These are phyloP conservation scores for Apolygus lucorum DNA, from an alignment of 1,140 invertebrate species.

Conservation along the genomic window DNA sequence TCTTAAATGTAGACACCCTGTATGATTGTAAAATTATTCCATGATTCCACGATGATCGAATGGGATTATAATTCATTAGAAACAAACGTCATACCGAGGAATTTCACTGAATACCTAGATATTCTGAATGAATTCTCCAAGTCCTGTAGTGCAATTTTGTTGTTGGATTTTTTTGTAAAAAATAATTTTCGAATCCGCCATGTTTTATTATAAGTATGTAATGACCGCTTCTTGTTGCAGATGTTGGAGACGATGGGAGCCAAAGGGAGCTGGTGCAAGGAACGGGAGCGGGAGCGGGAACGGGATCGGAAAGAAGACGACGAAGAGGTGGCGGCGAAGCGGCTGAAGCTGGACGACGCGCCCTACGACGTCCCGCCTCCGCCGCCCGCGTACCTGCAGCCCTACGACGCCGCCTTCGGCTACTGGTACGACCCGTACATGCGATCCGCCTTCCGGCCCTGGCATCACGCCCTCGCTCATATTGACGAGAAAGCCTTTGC, in stretches of 20 bases:
- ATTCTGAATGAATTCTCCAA: too few relatives aligned
- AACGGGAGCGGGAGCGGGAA: slow-evolving; percentile 8
- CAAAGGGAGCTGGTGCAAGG: slow-evolving; percentile 7
- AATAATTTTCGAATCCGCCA: too few relatives aligned
- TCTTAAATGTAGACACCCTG: too few relatives aligned
- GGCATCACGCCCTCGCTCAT: slow-evolving; percentile 24
- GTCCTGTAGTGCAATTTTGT: too few relatives aligned
- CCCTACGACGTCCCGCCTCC: slow-evolving; percentile 15
- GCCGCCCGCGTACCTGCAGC: slow-evolving; percentile 27
- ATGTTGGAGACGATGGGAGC: slow-evolving; percentile 9
- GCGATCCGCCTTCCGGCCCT: slow-evolving; percentile 28
- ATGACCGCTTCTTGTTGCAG: slow-evolving; percentile 20
- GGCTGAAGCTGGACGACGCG: slow-evolving; percentile 30
- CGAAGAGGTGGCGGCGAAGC: slow-evolving; percentile 28
- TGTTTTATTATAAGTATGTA: too few relatives aligned
- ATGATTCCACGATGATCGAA: too few relatives aligned
- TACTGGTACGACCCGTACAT: slow-evolving; percentile 32
- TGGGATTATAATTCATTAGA: too few relatives aligned
- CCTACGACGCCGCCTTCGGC: slow-evolving; percentile 27
- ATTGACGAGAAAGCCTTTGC: slow-evolving; percentile 27
- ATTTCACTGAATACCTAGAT: too few relatives aligned
- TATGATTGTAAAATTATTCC: too few relatives aligned
- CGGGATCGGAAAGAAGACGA: slow-evolving; percentile 23
- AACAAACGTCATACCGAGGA: too few relatives aligned
- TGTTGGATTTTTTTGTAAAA: too few relatives aligned